Evolutionary conservation across 2,797 vertebrate species (phyloP), one percentile per base, ranked within the genome.

Genomic region (Ambastaia sidthimunki): DNA sequence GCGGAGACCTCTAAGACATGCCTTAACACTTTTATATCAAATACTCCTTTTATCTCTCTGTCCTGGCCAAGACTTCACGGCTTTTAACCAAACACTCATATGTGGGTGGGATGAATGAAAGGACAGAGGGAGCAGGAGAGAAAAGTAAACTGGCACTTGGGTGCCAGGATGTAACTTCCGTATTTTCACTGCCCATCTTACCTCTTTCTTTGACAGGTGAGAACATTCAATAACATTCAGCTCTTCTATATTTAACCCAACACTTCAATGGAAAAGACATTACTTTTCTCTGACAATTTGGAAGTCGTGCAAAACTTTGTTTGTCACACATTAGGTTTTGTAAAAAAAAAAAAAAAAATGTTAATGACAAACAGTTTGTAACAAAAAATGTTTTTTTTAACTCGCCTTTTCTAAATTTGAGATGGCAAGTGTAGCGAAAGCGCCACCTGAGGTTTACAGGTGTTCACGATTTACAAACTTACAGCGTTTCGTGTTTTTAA

Each of bases 141-240:
- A 80, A 83, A 71, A 87, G 89, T 84, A 88, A 91, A 90, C 89
- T 93, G 86, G 88, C 92, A 89, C 85, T 84, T 75, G 78, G 83
- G 90, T 93, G 93, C 79, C 86, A 94, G 85, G 73, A 86, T 90
- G 87, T 91, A 90, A 90, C 88, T 87, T 83, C 65, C 85, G 19
- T 83, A 81, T 79, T 28, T 85, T 85, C 72, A 69, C 80, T 65
- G 74, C 54, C 59, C 18, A 82, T 18, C 73, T 74, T 48, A 62
- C 71, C 71, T 76, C 55, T 74, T 25, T 41, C 7, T 41, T 41
- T 23, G 65, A 47, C 67, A 82, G 68, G 37, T 82, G 85, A 86
- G 86, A 85, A 88, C 86, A 76, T 85, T 84, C 47, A 86, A 82
- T 47, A 86, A 82, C 83, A 47, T n/a, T 83, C 76, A 65, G 63